These are phyloP conservation scores for Toxotes chatareus DNA, from an alignment of 2,113 vertebrate species.

Conservation along the genomic window DNA sequence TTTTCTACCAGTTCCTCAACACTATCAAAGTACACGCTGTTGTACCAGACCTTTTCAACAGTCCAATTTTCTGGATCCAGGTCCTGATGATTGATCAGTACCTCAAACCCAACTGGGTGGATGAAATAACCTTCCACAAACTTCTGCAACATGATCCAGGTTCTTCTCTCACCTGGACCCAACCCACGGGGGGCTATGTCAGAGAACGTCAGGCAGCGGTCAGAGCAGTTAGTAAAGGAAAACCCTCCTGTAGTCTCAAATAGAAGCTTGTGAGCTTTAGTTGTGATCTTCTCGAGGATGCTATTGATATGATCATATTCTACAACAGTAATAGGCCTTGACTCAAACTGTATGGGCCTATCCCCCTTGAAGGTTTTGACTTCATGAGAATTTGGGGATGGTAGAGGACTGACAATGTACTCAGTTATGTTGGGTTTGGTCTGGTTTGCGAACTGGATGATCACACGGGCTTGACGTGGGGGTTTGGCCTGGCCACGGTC, in stretches of 20 bases:
- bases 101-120: slow-evolving; percentile 91
- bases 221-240: slow-evolving; percentile 82
- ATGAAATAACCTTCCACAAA: slow-evolving; percentile 90
- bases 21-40: slow-evolving; percentile 87
- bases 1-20: slow-evolving; percentile 83
- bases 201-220: slow-evolving; percentile 87
- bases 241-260: slow-evolving; percentile 84
- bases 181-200: slow-evolving; percentile 89
- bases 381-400: slow-evolving; percentile 78
- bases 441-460: slow-evolving; percentile 89
- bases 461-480: slow-evolving; percentile 84
- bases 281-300: slow-evolving; percentile 62
- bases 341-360: slow-evolving; percentile 76
- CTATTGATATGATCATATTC: slow-evolving; percentile 82
- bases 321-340: slow-evolving; percentile 80
- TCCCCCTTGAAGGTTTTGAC: slow-evolving; percentile 57
- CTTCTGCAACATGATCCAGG: slow-evolving; percentile 91
- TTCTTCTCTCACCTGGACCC: slow-evolving; percentile 86
- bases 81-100: slow-evolving; percentile 88
- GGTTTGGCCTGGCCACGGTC: slow-evolving; percentile 81
- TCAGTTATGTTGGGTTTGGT: slow-evolving; percentile 88
- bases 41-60: slow-evolving; percentile 90
- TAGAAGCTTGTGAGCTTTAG: slow-evolving; percentile 83
- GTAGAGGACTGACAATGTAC: slow-evolving; percentile 88
- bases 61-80: slow-evolving; percentile 84